These are phyloP conservation scores for Polypterus bichir DNA, from an alignment of 2,113 vertebrate species.

Conservation along the genomic window DNA sequence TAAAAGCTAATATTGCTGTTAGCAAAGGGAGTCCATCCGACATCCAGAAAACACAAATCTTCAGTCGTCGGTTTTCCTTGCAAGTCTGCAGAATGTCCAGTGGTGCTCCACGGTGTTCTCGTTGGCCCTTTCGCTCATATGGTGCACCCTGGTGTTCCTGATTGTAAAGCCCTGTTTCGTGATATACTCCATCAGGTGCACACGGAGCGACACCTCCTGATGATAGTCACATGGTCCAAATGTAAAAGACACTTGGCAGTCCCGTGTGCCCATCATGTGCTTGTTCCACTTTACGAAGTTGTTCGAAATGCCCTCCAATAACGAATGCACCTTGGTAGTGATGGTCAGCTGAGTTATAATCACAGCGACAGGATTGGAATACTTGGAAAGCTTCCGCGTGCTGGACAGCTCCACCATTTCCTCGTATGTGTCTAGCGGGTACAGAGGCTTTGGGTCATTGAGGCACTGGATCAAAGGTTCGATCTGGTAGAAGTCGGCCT, in stretches of 20 bases:
- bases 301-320: conserved; percentile 90
- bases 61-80: conserved; percentile 91
- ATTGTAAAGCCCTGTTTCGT: conserved; percentile 95
- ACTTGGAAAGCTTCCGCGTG: conserved; percentile 93
- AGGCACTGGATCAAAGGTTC: conserved; percentile 81
- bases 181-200: conserved; percentile 96
- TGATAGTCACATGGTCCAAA: conserved; percentile 97
- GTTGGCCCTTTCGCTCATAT: conserved; percentile 96
- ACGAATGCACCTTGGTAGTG: conserved; percentile 83
- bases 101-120: conserved; percentile 98
- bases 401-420: conserved; percentile 94
- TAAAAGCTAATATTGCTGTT: too few species aligned
- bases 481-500: conserved; percentile 78
- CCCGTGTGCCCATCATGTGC: conserved; percentile 98
- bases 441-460: conserved; percentile 85
- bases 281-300: conserved; percentile 98
- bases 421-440: conserved; percentile 88
- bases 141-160: conserved; percentile 88
- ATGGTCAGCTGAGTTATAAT: conserved; percentile 95
- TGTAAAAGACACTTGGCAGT: conserved; percentile 96
- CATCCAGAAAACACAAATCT: not conserved
- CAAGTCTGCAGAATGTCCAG: conserved; percentile 94
- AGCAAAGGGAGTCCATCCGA: too few species aligned
- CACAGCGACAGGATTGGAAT: conserved; percentile 91
- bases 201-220: conserved; percentile 88